These are phyloP conservation scores for Meda fulgida DNA, from an alignment of 2,797 vertebrate species.

Conservation along the genomic window DNA sequence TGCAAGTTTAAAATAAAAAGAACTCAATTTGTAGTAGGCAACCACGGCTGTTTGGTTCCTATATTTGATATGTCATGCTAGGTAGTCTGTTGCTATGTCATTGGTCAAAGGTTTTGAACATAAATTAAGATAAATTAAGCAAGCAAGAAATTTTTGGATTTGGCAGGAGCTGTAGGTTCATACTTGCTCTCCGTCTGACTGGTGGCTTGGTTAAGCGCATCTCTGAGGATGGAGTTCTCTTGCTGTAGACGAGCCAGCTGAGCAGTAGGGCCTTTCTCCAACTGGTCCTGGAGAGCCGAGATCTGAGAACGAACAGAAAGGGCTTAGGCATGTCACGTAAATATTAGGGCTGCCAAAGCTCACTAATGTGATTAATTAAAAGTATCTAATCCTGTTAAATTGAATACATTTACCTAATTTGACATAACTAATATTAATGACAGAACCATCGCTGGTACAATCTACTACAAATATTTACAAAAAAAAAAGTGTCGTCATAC, in stretches of 20 bases:
- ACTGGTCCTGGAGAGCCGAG: conserved; percentile 87
- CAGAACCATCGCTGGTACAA: not conserved
- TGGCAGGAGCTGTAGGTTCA: conserved; percentile 61
- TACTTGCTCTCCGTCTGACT: conserved; percentile 98
- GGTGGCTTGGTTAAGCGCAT: conserved; percentile 94
- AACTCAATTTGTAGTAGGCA: not conserved
- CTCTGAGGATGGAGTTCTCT: conserved; percentile 95
- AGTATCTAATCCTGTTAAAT: not conserved
- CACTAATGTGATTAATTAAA: conserved; percentile 18
- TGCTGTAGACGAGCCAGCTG: conserved; percentile 93
- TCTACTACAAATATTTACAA: too few relatives aligned
- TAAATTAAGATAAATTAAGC: not conserved
- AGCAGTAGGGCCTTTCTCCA: conserved; percentile 92
- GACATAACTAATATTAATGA: not conserved
- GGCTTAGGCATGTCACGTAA: not conserved
- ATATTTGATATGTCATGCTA: not conserved
- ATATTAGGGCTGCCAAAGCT: conserved; percentile 1
- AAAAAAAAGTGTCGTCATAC: not conserved
- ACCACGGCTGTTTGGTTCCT: not conserved
- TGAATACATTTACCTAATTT: not conserved
- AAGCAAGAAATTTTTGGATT: not conserved
- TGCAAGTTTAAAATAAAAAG: not conserved
- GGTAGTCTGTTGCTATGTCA: not conserved
- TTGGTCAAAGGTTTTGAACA: not conserved
- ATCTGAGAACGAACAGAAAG: conserved; percentile 72